Evolutionary conservation across 2,888 invertebrate genomes (phyloP), one percentile per base, ranked within the genome.

Genomic region (Diadromus collaris): DNA sequence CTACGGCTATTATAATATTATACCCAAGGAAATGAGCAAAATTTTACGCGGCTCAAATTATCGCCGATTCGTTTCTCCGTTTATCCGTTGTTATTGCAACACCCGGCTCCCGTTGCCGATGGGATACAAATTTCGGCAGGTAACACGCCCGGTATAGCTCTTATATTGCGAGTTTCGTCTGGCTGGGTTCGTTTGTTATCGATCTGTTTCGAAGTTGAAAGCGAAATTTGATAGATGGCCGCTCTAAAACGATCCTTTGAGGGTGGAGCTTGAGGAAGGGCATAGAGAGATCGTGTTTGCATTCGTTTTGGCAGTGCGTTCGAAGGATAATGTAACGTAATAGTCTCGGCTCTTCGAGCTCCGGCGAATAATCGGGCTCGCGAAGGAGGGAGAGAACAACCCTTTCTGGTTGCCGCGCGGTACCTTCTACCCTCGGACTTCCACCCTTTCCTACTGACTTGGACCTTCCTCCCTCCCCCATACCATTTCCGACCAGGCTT

Each of bases 401-500:
- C 41, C 70, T 61, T 56, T 56, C 29, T 6, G 27, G 29, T 56
- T 56, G 56, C 29, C n/a, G 13, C 56, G 27, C 2, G 29, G 29
- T 41, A 16, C 13, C 16, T 41, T 41, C 29, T 27, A 24, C 24
- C 16, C 56, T 29, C 24, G 56, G 27, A 16, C 58, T 60, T 27
- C 29, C 19, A 16, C 44, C 48, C 68, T 54, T 65, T 54, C 48
- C 46, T 69, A 51, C 21, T 41, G 34, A 68, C 75, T 58, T 64
- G 51, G 34, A 38, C 51, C 27, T 19, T 61, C 24, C 16, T 5
- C 21, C 16, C 19, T 21, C 0, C 38, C 34, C 34, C 38, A 46
- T 21, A 54, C 64, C 58, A 9, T 13, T 41, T 10, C 32, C 24
- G 19, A 48, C 48, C 76, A 63, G 69, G 78, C 82, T 83, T 82